These are phyloP conservation scores for Netelia virgata DNA, from an alignment of 2,888 invertebrate genomes.

Conservation along the genomic window DNA sequence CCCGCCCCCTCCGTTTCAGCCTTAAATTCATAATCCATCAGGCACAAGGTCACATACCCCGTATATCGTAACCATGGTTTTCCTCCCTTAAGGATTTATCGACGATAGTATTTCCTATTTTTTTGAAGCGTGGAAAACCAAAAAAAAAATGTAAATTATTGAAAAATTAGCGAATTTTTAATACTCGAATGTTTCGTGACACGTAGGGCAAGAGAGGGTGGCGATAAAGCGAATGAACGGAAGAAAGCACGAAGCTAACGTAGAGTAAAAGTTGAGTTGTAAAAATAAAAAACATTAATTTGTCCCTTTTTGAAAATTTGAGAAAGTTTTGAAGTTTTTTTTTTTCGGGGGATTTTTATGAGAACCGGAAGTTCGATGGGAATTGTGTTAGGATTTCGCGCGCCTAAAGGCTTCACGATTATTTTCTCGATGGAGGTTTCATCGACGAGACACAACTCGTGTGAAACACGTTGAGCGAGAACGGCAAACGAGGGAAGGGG, in stretches of 20 bases:
- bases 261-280: no score
- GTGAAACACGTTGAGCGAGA: neutral
- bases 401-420: constrained; percentile 38
- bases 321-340: neutral
- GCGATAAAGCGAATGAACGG: no score
- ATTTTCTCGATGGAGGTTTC: constrained; percentile 59
- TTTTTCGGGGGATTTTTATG: neutral
- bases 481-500: neutral
- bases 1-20: no score
- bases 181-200: neutral
- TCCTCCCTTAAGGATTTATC: neutral
- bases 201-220: neutral
- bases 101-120: neutral
- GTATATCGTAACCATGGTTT: neutral
- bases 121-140: neutral
- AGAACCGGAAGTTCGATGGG: neutral
- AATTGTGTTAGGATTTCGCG: no score
- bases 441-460: constrained; percentile 37
- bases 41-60: constrained; percentile 63
- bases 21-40: constrained; percentile 51
- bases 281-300: no score
- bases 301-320: neutral
- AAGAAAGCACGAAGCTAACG: no score
- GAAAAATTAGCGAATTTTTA: neutral
- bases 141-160: neutral